Evolutionary conservation across 2,888 invertebrate species (phyloP).

Genomic region (Zonitis immaculata): DNA sequence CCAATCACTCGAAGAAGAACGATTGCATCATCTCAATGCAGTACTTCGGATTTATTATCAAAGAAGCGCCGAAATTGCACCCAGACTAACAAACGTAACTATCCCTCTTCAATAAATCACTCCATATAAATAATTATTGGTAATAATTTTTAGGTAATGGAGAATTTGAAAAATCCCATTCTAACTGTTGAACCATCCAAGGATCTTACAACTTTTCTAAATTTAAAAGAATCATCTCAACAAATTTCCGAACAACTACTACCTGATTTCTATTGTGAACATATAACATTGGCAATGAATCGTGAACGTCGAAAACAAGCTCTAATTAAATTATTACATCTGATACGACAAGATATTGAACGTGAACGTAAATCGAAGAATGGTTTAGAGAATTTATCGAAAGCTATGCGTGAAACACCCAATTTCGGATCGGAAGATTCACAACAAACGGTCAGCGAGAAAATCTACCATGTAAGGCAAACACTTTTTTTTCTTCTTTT

Average conservation of each 20-base stretch:
- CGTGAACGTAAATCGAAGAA: conserved; percentile 84
- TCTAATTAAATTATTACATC: conserved; percentile 75
- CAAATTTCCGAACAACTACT: conserved; percentile 73
- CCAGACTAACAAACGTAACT: conserved; percentile 67
- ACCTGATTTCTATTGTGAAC: conserved; percentile 94
- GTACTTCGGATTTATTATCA: conserved; percentile 62
- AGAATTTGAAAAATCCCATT: conserved; percentile 64
- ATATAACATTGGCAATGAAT: conserved; percentile 90
- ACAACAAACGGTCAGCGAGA: conserved; percentile 86
- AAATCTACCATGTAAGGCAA: conserved; percentile 78
- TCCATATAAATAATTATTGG: no score
- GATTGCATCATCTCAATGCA: conserved; percentile 74
- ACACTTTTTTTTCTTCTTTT: no score
- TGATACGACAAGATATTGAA: conserved; percentile 84
- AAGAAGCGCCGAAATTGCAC: conserved; percentile 67
- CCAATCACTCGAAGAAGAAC: conserved; percentile 85
- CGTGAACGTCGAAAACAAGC: conserved; percentile 83
- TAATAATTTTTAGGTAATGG: conserved; percentile 61
- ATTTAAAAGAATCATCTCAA: conserved; percentile 61
- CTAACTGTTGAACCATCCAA: conserved; percentile 67
- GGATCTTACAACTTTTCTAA: conserved; percentile 60
- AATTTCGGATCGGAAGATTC: conserved; percentile 84
- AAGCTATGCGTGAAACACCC: conserved; percentile 80
- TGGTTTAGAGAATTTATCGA: conserved; percentile 82
- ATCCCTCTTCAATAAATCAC: background rate